Conservation (phyloP, 2,888 invertebrate species). For the Lysandra bellargus region DNA sequence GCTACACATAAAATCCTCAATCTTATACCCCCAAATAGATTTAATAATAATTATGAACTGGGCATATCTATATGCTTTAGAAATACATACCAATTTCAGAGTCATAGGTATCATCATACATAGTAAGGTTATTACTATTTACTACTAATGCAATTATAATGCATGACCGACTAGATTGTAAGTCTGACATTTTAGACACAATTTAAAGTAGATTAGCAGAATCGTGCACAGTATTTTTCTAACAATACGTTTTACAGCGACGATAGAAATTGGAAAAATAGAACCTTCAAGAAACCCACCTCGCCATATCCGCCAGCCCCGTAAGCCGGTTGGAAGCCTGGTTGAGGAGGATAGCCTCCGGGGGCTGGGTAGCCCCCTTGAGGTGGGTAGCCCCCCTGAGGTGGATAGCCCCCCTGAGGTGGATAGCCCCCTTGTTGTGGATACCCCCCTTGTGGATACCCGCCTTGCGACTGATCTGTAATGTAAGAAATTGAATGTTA, state of each 20-base stretch:
- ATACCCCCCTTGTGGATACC: slow-evolving; percentile 53
- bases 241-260: not conserved
- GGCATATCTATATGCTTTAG: too few species aligned
- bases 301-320: slow-evolving; percentile 63
- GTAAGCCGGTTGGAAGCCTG: slow-evolving; percentile 56
- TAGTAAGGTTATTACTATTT: not conserved
- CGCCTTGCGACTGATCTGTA: slow-evolving; percentile 50
- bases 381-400: slow-evolving; percentile 54
- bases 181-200: not conserved
- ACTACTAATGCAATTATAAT: slow-evolving; percentile 5
- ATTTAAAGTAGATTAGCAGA: not conserved
- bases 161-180: not conserved
- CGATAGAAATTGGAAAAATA: not conserved
- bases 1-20: too few species aligned
- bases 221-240: not conserved
- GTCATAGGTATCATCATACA: slow-evolving; percentile 2
- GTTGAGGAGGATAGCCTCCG: slow-evolving; percentile 45
- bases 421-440: slow-evolving; percentile 50
- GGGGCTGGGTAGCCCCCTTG: slow-evolving; percentile 58
- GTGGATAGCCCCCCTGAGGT: slow-evolving; percentile 53
- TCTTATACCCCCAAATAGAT: too few species aligned
- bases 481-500: not conserved
- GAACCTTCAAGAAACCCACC: slow-evolving; percentile 49
- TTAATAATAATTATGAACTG: too few species aligned
- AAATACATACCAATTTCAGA: not conserved